Conservation (phyloP, 1,140 invertebrate genomes). For the Drosophila nikananu region DNA sequence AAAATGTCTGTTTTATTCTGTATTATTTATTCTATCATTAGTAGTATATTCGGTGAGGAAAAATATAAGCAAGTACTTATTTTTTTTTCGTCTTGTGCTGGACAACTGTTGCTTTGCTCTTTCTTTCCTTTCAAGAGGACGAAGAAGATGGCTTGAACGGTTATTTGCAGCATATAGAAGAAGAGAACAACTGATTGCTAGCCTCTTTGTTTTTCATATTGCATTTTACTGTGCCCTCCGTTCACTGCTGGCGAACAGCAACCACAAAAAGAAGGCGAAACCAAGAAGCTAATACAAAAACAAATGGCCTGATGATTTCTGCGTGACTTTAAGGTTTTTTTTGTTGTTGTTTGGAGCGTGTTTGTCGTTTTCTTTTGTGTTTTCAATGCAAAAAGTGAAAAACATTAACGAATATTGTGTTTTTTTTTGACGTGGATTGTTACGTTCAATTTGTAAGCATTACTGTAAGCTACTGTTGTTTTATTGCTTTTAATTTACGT, state of each 20-base stretch:
- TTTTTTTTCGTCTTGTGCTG: neutral
- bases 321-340: conserved; percentile 26
- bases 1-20: no score
- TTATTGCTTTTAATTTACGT: conserved; percentile 73
- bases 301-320: conserved; percentile 41
- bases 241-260: conserved; percentile 17
- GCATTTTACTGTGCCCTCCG: conserved; percentile 3
- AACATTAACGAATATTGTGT: conserved; percentile 12
- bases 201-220: conserved; percentile 41
- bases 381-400: conserved; percentile 5
- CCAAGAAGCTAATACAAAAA: conserved; percentile 29
- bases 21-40: no score
- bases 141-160: conserved; percentile 5
- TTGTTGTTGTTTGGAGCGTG: conserved; percentile 29
- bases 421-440: conserved; percentile 26
- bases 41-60: neutral
- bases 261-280: conserved; percentile 5
- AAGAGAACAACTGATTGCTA: conserved; percentile 7
- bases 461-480: conserved; percentile 29
- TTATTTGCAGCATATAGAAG: neutral
- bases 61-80: no score
- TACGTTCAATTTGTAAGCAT: conserved; percentile 38
- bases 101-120: conserved; percentile 9
- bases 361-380: conserved; percentile 14
- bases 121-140: neutral